phyloP scores from a whole-genome alignment of 2,888 invertebrate species.

The Dryococelus australis region DNA sequence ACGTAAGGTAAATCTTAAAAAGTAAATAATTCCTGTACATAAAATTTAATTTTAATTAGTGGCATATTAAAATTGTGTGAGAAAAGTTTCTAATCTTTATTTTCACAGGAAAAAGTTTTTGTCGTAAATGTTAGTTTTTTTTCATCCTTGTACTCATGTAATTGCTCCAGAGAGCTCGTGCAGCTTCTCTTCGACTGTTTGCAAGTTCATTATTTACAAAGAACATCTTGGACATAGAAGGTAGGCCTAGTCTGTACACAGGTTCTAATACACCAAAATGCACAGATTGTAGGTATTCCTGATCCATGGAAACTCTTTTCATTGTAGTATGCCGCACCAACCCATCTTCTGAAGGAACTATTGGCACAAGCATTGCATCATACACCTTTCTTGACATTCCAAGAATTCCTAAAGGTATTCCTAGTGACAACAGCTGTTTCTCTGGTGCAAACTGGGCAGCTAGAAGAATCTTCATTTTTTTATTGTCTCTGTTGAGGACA shows the following conservation, averaged over 20 bases:
- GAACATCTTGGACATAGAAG: background rate
- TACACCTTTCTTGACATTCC: background rate
- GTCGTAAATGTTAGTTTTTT: background rate
- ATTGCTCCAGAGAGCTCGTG: background rate
- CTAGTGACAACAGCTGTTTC: background rate
- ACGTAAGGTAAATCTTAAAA: no score
- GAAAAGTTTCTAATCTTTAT: background rate
- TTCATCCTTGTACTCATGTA: background rate
- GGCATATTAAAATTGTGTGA: background rate
- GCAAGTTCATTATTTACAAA: background rate
- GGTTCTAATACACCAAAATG: background rate
- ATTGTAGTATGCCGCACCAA: background rate
- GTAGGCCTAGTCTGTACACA: background rate
- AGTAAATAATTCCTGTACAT: no score
- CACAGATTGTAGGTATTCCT: background rate
- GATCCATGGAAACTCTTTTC: background rate
- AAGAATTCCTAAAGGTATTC: background rate
- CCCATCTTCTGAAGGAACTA: background rate
- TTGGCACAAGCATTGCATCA: constrained; percentile 7
- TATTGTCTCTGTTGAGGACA: background rate
- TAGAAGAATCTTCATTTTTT: background rate
- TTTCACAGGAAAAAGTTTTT: background rate
- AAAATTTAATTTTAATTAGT: no score
- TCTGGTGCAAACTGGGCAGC: background rate
- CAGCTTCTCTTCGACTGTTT: background rate